Percentiles rank a stretch among this genome's conserved stretches.
Evolutionary conservation across 2,888 invertebrate genomes (phyloP).

Genomic region (Caenorhabditis parvicauda): DNA sequence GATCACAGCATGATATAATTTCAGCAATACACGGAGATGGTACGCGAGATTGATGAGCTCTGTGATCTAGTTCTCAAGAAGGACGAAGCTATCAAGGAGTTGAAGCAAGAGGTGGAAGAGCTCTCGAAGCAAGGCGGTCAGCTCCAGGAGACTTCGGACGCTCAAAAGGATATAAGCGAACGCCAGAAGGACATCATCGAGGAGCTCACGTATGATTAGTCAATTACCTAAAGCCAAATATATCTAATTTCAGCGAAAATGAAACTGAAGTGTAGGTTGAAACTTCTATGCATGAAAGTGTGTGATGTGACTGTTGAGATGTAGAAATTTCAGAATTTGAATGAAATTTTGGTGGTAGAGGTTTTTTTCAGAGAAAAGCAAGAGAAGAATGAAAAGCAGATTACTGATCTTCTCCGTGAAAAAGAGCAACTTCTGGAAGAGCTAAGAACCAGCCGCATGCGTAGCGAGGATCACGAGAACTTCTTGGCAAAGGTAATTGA

Average conservation of each 20-base stretch:
- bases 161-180: slow-evolving; percentile 15
- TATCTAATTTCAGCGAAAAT: too few species aligned
- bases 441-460: slow-evolving; percentile 18
- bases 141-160: slow-evolving; percentile 25
- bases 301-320: too few species aligned
- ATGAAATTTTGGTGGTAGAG: too few species aligned
- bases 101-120: slow-evolving; percentile 27
- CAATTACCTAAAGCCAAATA: not conserved
- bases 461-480: slow-evolving; percentile 23
- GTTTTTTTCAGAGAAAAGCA: slow-evolving; percentile 26
- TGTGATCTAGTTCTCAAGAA: slow-evolving; percentile 28
- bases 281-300: too few species aligned
- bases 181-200: slow-evolving; percentile 38
- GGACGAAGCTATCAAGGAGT: slow-evolving; percentile 24
- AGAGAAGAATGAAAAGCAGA: slow-evolving; percentile 17
- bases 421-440: slow-evolving; percentile 23
- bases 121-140: slow-evolving; percentile 9
- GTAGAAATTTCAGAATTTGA: too few species aligned
- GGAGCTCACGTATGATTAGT: slow-evolving; percentile 15
- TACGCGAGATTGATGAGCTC: slow-evolving; percentile 38
- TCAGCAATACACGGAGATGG: slow-evolving; percentile 44
- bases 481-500: slow-evolving; percentile 25
- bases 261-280: too few species aligned
- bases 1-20: slow-evolving; percentile 12
- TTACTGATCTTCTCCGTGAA: slow-evolving; percentile 12